phyloP scores from a whole-genome alignment of 2,797 vertebrate genomes.

The Cossypha heuglini region DNA sequence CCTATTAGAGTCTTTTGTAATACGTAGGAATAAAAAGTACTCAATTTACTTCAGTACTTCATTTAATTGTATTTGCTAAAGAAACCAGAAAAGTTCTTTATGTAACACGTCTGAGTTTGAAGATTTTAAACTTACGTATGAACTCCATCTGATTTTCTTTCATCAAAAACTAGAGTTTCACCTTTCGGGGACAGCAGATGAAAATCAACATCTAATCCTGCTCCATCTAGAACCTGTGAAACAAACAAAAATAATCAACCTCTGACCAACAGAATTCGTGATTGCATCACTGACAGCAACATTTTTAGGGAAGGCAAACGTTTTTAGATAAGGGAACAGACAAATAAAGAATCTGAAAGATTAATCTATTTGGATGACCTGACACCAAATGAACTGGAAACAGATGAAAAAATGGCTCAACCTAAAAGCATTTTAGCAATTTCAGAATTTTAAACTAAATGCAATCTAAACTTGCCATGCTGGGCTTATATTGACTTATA shows the following conservation, averaged over 20 bases:
- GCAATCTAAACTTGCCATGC: neutral
- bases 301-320: neutral
- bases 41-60: neutral
- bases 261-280: neutral
- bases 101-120: neutral
- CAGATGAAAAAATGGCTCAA: neutral
- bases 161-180: constrained; percentile 86
- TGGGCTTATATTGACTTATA: neutral
- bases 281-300: neutral
- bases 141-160: constrained; percentile 93
- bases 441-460: neutral
- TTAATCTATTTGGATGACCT: neutral
- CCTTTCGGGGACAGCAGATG: constrained; percentile 86
- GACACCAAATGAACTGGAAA: neutral
- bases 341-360: neutral
- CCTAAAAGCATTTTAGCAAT: neutral
- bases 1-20: neutral
- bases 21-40: neutral
- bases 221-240: constrained; percentile 91
- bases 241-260: neutral
- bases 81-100: neutral
- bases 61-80: neutral
- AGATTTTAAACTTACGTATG: constrained; percentile 87
- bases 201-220: constrained; percentile 95
- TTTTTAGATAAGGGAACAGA: neutral